Conservation (phyloP, 1,140 invertebrate species). For the Drosophila tani region DNA sequence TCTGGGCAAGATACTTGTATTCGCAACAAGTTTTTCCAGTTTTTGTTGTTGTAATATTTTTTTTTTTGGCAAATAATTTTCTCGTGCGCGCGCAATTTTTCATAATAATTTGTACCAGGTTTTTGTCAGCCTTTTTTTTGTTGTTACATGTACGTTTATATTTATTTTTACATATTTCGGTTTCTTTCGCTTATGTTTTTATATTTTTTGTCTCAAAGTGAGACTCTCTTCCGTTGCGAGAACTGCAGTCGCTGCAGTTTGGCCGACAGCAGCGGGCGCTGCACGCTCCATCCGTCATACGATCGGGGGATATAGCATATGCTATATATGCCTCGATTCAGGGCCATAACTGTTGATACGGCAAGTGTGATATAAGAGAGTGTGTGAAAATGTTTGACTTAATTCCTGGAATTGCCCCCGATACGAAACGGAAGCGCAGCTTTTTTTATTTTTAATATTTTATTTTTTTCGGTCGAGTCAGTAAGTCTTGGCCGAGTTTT, state of each 20-base stretch:
- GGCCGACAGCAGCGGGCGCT: constrained; percentile 59
- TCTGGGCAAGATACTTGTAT: constrained; percentile 42
- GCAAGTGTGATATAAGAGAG: constrained; percentile 54
- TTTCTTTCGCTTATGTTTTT: constrained; percentile 1
- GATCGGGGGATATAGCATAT: constrained; percentile 27
- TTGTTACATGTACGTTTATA: constrained; percentile 17
- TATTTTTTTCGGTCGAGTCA: constrained; percentile 57
- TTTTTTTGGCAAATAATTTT: constrained; percentile 48
- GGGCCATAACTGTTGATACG: constrained; percentile 58
- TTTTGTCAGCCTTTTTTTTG: constrained; percentile 27
- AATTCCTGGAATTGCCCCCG: constrained; percentile 71
- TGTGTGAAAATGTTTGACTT: constrained; percentile 72
- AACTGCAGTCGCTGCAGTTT: constrained; percentile 75
- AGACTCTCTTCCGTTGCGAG: constrained; percentile 46
- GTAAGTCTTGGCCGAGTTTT: constrained; percentile 36
- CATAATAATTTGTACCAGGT: constrained; percentile 59
- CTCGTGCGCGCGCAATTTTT: constrained; percentile 70
- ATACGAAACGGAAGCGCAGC: constrained; percentile 67
- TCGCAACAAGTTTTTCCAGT: constrained; percentile 77
- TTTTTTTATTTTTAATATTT: constrained; percentile 13
- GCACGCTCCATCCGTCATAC: constrained; percentile 61
- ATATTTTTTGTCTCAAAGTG: constrained; percentile 2
- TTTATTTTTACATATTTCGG: constrained; percentile 4
- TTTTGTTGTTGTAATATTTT: constrained; percentile 50
- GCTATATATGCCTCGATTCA: constrained; percentile 53